Evolutionary conservation across 2,888 invertebrate species (phyloP), one percentile per base, ranked within the genome.

Genomic region (Leptopilina myrica): DNA sequence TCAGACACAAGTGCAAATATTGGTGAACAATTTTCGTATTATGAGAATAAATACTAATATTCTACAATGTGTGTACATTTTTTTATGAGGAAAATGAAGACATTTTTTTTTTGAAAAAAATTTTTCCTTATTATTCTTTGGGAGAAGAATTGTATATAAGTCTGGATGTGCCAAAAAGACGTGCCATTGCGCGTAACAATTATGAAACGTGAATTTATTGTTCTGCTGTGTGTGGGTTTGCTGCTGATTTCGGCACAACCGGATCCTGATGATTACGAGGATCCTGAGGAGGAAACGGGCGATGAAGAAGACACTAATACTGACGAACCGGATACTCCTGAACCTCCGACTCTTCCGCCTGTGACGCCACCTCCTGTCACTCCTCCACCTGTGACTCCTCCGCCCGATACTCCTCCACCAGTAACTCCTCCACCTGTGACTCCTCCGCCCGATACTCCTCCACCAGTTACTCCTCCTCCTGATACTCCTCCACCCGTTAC

Each of bases 111-210:
- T 62, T 9, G 20, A 15, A 12, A 49, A 49, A 62, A 6, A 59
- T 5, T 20, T 62, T 62, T 62, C 62, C 62, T 62, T 62, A 20
- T 62, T 62, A 62, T 62, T 62, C 20, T 62, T 62, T 43, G 43
- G 8, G 43, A 3, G 8, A 62, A 49, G 20, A 20, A 20, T 62
- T 15, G 20, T 62, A 62, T 62, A 62, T 15, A 62, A 62, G 62
- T 15, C 9, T 2, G 62, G 20, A 9, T 62, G 7, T 20, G 20
- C 3, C n/a, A 20, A 62, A 9, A 15, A 20, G 62, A 62, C 8
- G 20, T 15, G n/a, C 33, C 33, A 20, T n/a, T 6, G 20, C 8
- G 20, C 1, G 62, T 15, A 49, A 0, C 15, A 62, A 62, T 15
- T 8, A 62, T 62, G 62, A 62, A 62, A 20, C 62, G 62, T 62